These are phyloP conservation scores for Parochlus steinenii DNA, from an alignment of 2,888 invertebrate genomes.

Conservation along the genomic window DNA sequence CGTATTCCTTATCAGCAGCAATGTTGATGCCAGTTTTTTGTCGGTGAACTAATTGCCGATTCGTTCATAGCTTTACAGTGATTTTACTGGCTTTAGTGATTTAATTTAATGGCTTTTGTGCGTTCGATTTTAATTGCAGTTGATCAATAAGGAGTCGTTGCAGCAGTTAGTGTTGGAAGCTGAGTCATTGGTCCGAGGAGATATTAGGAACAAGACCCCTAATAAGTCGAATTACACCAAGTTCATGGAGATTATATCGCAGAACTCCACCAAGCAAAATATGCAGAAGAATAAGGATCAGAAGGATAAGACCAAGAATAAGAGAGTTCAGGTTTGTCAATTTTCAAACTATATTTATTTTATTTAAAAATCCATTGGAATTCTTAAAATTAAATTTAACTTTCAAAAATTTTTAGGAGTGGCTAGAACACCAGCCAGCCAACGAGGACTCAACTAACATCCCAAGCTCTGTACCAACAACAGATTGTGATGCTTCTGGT, in stretches of 20 bases:
- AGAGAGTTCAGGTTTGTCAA: conserved; percentile 28
- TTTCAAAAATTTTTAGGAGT: conserved; percentile 26
- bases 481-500: conserved; percentile 69
- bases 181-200: conserved; percentile 55
- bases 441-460: neutral
- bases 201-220: conserved; percentile 17
- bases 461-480: conserved; percentile 17
- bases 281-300: conserved; percentile 21
- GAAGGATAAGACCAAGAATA: conserved; percentile 26
- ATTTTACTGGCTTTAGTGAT: too few species aligned
- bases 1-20: too few species aligned
- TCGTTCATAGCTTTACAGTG: too few species aligned
- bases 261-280: conserved; percentile 7
- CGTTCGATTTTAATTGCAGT: conserved; percentile 1
- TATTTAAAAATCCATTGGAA: neutral
- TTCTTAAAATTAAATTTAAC: too few species aligned
- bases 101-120: too few species aligned
- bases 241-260: conserved; percentile 6
- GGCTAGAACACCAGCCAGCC: conserved; percentile 29
- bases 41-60: too few species aligned
- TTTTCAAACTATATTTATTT: too few species aligned
- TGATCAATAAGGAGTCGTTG: conserved; percentile 38
- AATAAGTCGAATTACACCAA: conserved; percentile 2
- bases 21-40: too few species aligned
- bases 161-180: conserved; percentile 63